Percentiles rank a stretch among this genome's conserved stretches.
Conservation (phyloP, 2,797 vertebrate species). For the Scomberomorus guttatus region DNA sequence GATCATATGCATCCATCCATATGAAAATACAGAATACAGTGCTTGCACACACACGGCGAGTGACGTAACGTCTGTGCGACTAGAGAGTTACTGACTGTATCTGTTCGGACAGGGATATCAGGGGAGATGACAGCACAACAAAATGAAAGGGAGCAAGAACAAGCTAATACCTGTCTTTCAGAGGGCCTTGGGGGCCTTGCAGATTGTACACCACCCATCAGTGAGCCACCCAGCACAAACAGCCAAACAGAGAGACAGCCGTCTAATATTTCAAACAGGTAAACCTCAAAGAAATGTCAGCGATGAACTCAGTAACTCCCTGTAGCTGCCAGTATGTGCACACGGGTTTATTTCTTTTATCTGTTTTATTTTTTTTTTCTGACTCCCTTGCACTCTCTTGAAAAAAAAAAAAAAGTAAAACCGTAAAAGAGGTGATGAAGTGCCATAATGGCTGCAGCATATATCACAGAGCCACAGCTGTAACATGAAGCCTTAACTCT, state of each 20-base stretch:
- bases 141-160: slow-evolving; percentile 52
- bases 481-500: slow-evolving; percentile 55
- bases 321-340: slow-evolving; percentile 13
- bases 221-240: slow-evolving; percentile 8
- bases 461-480: slow-evolving; percentile 59
- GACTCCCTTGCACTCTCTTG: background rate
- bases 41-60: slow-evolving; percentile 17
- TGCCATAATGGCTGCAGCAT: slow-evolving; percentile 34
- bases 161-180: slow-evolving; percentile 52
- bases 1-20: slow-evolving; percentile 28
- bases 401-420: slow-evolving; percentile 5
- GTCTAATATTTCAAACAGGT: slow-evolving; percentile 60
- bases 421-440: slow-evolving; percentile 43
- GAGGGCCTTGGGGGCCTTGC: slow-evolving; percentile 40
- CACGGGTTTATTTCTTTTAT: slow-evolving; percentile 31
- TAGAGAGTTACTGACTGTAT: slow-evolving; percentile 11
- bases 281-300: slow-evolving; percentile 56
- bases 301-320: slow-evolving; percentile 31
- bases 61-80: slow-evolving; percentile 58
- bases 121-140: slow-evolving; percentile 41
- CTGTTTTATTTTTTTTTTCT: slow-evolving; percentile 4
- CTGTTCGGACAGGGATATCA: slow-evolving; percentile 33
- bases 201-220: slow-evolving; percentile 33
- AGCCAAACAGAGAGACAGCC: slow-evolving; percentile 19
- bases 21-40: slow-evolving; percentile 13